A percentile compares a stretch with the other conserved stretches of the same genome.
Evolutionary conservation across 2,113 vertebrate species (phyloP).

Genomic region (Phoxinus phoxinus): DNA sequence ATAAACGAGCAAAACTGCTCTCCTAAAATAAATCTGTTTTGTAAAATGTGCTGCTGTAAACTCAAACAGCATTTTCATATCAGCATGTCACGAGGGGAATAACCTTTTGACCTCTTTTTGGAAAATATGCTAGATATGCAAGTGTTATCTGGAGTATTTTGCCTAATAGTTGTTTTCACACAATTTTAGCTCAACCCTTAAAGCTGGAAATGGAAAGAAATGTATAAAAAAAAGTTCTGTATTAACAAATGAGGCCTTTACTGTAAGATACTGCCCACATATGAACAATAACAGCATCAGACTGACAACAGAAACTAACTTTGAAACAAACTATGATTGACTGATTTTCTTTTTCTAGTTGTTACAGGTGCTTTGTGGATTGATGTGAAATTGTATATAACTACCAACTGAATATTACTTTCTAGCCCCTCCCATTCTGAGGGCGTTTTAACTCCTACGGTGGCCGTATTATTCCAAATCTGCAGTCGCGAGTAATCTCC

Average conservation of each 20-base stretch:
- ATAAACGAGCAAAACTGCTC: background rate
- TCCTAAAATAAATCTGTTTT: conserved; percentile 9
- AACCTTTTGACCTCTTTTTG: conserved; percentile 4
- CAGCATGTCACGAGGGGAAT: background rate
- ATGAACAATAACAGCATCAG: conserved; percentile 4
- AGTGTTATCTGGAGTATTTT: conserved; percentile 15
- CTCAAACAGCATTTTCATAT: conserved; percentile 7
- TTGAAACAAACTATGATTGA: background rate
- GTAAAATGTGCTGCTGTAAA: background rate
- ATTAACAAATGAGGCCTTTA: background rate
- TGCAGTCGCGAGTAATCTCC: too few species aligned
- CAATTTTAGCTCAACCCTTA: background rate
- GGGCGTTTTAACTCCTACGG: too few species aligned
- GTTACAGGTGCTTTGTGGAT: background rate
- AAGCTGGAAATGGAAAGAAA: background rate
- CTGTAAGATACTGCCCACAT: background rate
- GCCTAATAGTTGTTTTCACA: background rate
- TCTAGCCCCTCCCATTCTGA: too few species aligned
- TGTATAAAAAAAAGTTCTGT: background rate
- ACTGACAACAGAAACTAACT: background rate
- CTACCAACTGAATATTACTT: too few species aligned
- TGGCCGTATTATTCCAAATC: too few species aligned
- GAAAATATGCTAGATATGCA: background rate
- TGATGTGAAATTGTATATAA: too few species aligned
- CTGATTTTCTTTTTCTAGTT: background rate